Evolutionary conservation across 2,113 vertebrate species (phyloP).

Genomic region (Mormyrus lacerda): DNA sequence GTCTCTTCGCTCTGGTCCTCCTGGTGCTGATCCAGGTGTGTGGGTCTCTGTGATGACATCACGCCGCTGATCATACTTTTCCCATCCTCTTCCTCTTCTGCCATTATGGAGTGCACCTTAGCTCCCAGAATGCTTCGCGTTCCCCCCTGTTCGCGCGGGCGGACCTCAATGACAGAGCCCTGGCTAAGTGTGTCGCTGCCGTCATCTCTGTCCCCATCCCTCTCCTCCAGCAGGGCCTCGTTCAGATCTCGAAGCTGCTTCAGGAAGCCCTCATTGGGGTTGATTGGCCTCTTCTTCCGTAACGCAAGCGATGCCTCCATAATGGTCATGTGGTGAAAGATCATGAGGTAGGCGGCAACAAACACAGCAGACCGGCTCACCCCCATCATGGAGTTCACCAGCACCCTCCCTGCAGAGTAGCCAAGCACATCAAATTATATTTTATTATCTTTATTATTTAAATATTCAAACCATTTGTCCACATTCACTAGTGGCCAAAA

Average conservation of each 20-base stretch:
- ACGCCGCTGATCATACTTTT: conserved; percentile 72
- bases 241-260: conserved; percentile 89
- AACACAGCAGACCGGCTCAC: conserved; percentile 81
- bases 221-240: conserved; percentile 79
- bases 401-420: conserved; percentile 72
- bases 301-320: conserved; percentile 81
- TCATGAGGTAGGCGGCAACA: conserved; percentile 93
- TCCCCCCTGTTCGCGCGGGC: conserved; percentile 40
- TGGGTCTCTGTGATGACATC: conserved; percentile 57
- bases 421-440: background rate
- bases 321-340: conserved; percentile 87
- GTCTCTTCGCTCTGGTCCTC: conserved; percentile 49
- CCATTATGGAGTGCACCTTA: conserved; percentile 57
- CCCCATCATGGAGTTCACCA: conserved; percentile 94
- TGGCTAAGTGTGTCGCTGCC: conserved; percentile 64
- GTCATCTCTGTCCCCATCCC: conserved; percentile 48
- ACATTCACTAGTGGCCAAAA: background rate
- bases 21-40: conserved; percentile 52
- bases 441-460: background rate
- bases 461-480: background rate
- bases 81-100: conserved; percentile 77
- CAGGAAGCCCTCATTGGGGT: conserved; percentile 88
- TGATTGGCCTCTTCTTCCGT: conserved; percentile 79
- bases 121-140: conserved; percentile 53
- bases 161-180: conserved; percentile 61